Conservation (phyloP, 2,888 invertebrate species). For the Andricus curvator region DNA sequence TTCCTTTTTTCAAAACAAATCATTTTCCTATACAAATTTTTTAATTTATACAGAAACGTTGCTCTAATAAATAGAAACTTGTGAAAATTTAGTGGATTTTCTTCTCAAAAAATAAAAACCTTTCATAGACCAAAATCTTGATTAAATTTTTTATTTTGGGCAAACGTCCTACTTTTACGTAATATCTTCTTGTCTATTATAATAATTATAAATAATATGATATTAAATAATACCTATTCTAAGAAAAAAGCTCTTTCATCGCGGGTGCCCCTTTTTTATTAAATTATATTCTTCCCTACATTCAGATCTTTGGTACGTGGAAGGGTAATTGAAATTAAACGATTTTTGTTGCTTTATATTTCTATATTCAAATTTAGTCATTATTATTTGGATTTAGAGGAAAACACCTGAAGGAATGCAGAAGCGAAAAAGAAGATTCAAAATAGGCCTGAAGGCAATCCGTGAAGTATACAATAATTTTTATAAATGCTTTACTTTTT, state of each 20-base stretch:
- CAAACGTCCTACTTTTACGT: conserved; percentile 2
- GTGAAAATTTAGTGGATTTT: no score
- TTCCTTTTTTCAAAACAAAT: no score
- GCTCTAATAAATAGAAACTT: no score
- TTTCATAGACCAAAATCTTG: background rate
- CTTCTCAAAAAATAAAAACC: no score
- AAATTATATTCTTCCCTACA: background rate
- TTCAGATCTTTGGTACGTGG: background rate
- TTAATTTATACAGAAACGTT: no score
- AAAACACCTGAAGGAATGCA: no score
- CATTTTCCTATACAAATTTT: no score
- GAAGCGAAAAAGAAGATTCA: no score
- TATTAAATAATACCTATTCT: background rate
- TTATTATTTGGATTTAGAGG: no score
- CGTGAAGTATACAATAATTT: no score
- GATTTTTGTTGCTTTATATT: background rate
- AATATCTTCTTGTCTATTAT: background rate
- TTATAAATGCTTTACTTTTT: no score
- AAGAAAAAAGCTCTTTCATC: background rate
- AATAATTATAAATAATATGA: background rate
- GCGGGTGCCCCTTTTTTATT: background rate
- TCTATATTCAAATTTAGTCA: background rate
- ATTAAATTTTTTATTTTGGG: background rate
- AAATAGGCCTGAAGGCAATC: no score
- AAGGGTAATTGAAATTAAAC: background rate